Evolutionary conservation across 2,113 vertebrate species (phyloP), one percentile per base, ranked within the genome.

Genomic region (Pygathrix nemaeus): DNA sequence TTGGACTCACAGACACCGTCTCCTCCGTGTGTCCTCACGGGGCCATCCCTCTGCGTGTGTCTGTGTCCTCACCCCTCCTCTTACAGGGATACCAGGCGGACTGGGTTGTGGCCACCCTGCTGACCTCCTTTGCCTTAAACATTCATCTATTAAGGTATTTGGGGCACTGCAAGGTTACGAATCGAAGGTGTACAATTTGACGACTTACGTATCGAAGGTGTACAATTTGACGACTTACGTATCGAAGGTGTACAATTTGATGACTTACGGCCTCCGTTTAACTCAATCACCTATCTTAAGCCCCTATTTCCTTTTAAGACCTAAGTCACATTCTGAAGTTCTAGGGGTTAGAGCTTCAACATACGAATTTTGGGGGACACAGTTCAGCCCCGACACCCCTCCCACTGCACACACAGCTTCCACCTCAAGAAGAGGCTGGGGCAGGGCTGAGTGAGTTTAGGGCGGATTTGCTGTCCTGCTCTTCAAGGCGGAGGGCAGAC

Each of bases 371-470:
- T 30, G 35, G 61, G 59, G 35, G 4, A 11, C 45, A 35, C 4
- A 78, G 7, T 32, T 52, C 32, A 7, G 48, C 78, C 48, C 75
- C 6, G 30, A 35, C 45, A 16, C 8, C 70, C 57, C 23, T 13
- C 14, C 38, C 13, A 5, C 0, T 25, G 27, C 8, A 43, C 30
- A 8, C 61, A 32, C 11, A 8, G 0, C 4, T 50, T 52, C 25
- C 25, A 20, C 25, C 4, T 40, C 23, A 3, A 45, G 84, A 45
- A n/a, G 82, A 87, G 35, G 35, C 27, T 11, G 10, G 8, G 27
- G 14, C 27, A 6, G 4, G 43, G 43, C 43, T 43, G 40, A 27
- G 16, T 25, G 25, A 32, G 23, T 1, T 35, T 27, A 17, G 55
- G 73, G 8, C 0, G 3, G 10, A n/a, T 16, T 16, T 17, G 14